Evolutionary conservation across 2,888 invertebrate genomes (phyloP).

Genomic region (Melanotus villosus): DNA sequence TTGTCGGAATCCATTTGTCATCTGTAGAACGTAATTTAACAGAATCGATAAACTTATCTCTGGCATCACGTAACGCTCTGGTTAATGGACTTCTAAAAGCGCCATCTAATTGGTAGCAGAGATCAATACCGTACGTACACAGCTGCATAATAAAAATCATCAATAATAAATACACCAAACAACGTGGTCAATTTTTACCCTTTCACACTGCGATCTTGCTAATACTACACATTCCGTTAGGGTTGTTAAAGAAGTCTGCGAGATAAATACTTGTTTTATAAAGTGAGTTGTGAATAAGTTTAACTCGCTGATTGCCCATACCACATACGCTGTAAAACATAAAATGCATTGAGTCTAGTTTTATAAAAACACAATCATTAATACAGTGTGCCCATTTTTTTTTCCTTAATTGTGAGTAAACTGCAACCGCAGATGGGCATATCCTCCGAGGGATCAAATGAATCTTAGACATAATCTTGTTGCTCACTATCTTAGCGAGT

Average conservation of each 20-base stretch:
- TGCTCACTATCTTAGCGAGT: too few species aligned
- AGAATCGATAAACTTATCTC: constrained; percentile 86
- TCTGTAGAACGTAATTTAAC: constrained; percentile 83
- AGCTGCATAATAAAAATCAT: constrained; percentile 65
- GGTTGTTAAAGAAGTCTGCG: constrained; percentile 87
- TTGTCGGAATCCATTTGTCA: constrained; percentile 89
- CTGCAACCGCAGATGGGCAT: too few species aligned
- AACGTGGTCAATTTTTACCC: constrained; percentile 66
- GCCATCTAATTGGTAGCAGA: constrained; percentile 92
- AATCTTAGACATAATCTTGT: too few species aligned
- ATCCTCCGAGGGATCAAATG: too few species aligned
- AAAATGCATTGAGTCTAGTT: too few species aligned
- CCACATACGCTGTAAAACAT: constrained; percentile 82
- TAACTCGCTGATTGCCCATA: constrained; percentile 92
- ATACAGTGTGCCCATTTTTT: too few species aligned
- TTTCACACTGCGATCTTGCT: constrained; percentile 81
- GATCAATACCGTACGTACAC: constrained; percentile 83
- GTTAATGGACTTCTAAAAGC: constrained; percentile 84
- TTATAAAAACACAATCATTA: too few species aligned
- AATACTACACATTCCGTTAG: constrained; percentile 90
- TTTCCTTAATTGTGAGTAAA: too few species aligned
- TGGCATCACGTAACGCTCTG: constrained; percentile 82
- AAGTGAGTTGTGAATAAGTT: constrained; percentile 85
- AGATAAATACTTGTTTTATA: constrained; percentile 90
- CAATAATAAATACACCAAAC: neutral